Evolutionary conservation across 2,888 invertebrate species (phyloP).

Genomic region (Patella depressa): DNA sequence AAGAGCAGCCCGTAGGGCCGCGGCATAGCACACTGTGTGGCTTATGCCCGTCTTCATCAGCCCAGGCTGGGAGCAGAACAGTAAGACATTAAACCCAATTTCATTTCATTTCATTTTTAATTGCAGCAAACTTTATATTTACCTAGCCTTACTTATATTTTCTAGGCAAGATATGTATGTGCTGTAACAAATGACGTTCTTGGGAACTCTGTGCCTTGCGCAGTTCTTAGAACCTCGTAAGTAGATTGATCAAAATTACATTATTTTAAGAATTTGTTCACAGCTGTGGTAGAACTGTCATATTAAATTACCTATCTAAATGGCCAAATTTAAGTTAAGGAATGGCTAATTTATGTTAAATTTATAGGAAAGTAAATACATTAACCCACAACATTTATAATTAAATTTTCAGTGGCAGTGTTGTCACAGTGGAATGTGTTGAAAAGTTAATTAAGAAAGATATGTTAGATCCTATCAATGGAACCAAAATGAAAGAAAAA

Average conservation of each 20-base stretch:
- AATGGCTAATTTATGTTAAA: background rate
- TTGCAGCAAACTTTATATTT: too few species aligned
- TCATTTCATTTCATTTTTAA: too few species aligned
- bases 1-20: too few species aligned
- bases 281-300: background rate
- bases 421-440: constrained; percentile 95
- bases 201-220: constrained; percentile 89
- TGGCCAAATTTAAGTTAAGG: too few species aligned
- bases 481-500: constrained; percentile 83
- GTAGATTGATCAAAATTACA: constrained; percentile 59
- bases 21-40: too few species aligned
- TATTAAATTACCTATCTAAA: background rate
- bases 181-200: constrained; percentile 96
- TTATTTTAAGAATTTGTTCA: background rate
- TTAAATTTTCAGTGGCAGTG: constrained; percentile 82
- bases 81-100: too few species aligned
- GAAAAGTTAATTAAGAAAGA: constrained; percentile 97
- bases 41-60: too few species aligned
- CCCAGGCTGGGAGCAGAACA: too few species aligned
- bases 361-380: background rate
- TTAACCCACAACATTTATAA: background rate
- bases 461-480: constrained; percentile 94
- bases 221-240: constrained; percentile 90
- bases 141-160: constrained; percentile 11
- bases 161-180: constrained; percentile 89